phyloP scores from a whole-genome alignment of 23 tunicate genomes.

The Trididemnum clinides region DNA sequence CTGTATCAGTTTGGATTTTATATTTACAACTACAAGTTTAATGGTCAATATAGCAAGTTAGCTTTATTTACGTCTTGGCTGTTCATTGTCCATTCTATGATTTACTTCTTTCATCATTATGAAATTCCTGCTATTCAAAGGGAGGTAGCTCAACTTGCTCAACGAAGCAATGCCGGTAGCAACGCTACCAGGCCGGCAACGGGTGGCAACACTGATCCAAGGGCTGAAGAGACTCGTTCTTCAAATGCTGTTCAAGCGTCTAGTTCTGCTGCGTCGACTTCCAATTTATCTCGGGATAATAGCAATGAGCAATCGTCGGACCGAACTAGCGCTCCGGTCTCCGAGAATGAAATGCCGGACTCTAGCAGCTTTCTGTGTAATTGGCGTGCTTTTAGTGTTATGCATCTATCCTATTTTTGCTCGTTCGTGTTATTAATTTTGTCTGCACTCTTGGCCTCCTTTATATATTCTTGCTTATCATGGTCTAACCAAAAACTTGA shows the following conservation, averaged over 20 bases:
- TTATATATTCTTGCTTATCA: not conserved
- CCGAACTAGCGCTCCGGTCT: not conserved
- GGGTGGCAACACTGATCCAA: not conserved
- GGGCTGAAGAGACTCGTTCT: not conserved
- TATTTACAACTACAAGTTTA: slow-evolving; percentile 83
- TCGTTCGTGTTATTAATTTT: not conserved
- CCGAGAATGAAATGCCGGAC: not conserved
- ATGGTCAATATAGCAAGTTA: slow-evolving; percentile 90
- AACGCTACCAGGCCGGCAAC: not conserved
- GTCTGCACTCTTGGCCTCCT: not conserved
- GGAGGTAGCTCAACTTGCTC: slow-evolving; percentile 50
- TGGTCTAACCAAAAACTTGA: not conserved
- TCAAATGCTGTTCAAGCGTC: not conserved
- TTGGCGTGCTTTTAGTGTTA: not conserved
- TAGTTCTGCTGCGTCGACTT: not conserved
- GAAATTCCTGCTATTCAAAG: slow-evolving; percentile 90
- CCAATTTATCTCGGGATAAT: not conserved
- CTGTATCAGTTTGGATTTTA: slow-evolving; percentile 96
- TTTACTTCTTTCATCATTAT: slow-evolving; percentile 95
- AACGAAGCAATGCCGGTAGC: not conserved
- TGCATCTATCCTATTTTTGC: not conserved
- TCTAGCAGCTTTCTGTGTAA: not conserved
- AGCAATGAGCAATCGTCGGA: not conserved
- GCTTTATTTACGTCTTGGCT: slow-evolving; percentile 94
- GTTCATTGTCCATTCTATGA: slow-evolving; percentile 88